Base-by-base conservation (phyloP, 2,113 vertebrate species). In the Riparia riparia region DNA sequence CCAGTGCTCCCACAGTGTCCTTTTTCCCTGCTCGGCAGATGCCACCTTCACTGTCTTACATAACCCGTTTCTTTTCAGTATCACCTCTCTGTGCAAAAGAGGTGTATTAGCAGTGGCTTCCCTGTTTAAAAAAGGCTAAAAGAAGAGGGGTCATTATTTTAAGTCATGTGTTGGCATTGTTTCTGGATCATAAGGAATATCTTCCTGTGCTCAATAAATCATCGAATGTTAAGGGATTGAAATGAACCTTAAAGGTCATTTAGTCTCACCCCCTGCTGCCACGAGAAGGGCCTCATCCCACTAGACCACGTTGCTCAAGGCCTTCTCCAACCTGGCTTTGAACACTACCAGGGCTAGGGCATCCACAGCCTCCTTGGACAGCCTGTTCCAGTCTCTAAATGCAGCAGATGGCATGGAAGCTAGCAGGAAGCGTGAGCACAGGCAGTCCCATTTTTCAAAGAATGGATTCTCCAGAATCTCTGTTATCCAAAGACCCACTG, bases 261-360 rank as follows among this genome's bases (percentile, higher is more conserved):
- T 24, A 39, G 53, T 51, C 28, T 66, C 32, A 57, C 16, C 12
- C 12, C 10, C 15, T 1, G 1, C 44, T 37, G 32, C 15, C 44
- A 81, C 2, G 0, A 32, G 37, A 14, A 31, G 44, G 42, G 25
- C 51, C 15, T 42, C 0, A 0, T 72, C 32, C 37, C 58, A 44
- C 51, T 44, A 13, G 44, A 51, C 12, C 22, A 66, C 32, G 12
- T 45, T 51, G 37, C 51, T 73, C 44, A 58, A 44, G 37, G 60
- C 10, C 15, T 66, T 58, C n/a, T 4, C 37, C 37, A 58, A 1
- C 44, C 32, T 58, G 39, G 42, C 60, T 73, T 73, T 58, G 32
- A 45, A 51, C 32, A n/a, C 12, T 28, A 11, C 12, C 32, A 29
- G 44, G 4, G 32, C 4, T 89, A 60, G 15, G 10, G 17, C 26